Base-by-base conservation (phyloP, 2,113 vertebrate species). In the Sceloporus undulatus region DNA sequence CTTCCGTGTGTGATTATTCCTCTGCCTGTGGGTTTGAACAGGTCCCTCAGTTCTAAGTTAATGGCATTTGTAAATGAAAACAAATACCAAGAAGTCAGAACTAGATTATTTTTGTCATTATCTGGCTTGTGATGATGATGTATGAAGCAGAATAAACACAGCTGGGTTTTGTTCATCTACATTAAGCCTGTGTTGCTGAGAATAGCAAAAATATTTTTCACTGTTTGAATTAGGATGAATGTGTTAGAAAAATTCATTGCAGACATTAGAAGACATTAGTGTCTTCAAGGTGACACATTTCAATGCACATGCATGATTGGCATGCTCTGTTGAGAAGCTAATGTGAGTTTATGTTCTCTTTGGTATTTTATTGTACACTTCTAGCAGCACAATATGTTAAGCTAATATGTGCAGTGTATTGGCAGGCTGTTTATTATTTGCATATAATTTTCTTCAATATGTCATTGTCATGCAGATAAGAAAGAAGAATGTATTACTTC, bases 81-180 rank as follows among this genome's bases (percentile, higher is more conserved):
- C 0, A 1, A 90, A 85, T 8, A 38, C 13, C 0, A 9, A 86
- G 76, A 34, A 85, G 77, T 87, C n/a, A 3, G n/a, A 92, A 10
- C 74, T 89, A 29, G 27, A 56, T 79, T 92, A 90, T 90, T 89
- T 84, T 88, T 89, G 9, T 87, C 23, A 79, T 88, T 93, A 87
- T 38, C 5, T 90, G 66, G 4, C 65, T 90, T 70, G 4, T 84
- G 88, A 85, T 79, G 6, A 23, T 87, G n/a, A 70, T 88, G 59
- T 83, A 0, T 65, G 13, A 82, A 91, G 73, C 29, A 87, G 56
- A 84, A 77, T 86, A 79, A 87, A 82, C 52, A 83, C 5, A 88
- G 1, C 6, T 80, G n/a, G 4, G 9, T 56, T 92, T 92, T 94
- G 42, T 92, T 90, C 68, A 82, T 65, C 40, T 88, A 1, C 0